Evolutionary conservation across 1,140 invertebrate genomes (phyloP), one percentile per base, ranked within the genome.

Genomic region (Zaprionus ornatus): DNA sequence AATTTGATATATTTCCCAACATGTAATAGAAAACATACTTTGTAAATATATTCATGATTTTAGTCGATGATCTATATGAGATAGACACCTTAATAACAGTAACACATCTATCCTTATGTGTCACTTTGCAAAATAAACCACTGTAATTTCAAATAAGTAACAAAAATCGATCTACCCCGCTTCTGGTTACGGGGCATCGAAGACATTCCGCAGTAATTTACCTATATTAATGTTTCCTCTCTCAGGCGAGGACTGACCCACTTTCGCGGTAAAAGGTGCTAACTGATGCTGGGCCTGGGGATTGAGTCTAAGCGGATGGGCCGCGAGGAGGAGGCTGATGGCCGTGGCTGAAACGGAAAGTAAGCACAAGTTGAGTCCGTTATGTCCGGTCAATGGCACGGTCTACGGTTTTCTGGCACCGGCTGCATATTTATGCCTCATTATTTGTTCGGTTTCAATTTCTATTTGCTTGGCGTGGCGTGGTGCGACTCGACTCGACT

Each of bases 391-490:
- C 62, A 65, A 55, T 65, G 62, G 62, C 63, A 64, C 50, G 66
- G 62, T 35, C 37, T 37, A 42, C 50, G 32, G 35, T 64, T 57
- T 17, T 45, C 42, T 60, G 66, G 71, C 79, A 71, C 54, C 63
- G 59, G 48, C 78, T 88, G 84, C 78, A 88, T 88, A 90, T 88
- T 90, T 85, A 88, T 85, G 84, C 64, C 84, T 90, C 84, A 88
- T 88, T 88, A 88, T 88, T 88, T 88, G 85, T 76, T 81, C 66
- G 81, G 85, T 81, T 90, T 88, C 81, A 70, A 84, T 88, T 88
- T 88, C 81, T 87, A 87, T 87, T 87, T 87, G 77, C 74, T 70
- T 64, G 73, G 63, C 67, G 55, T 65, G 68, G 25, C 52, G 25
- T 60, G 73, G 66, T 64, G 68, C 56, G 69, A 21, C 50, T 63